Conservation (phyloP, 2,113 vertebrate species). For the Entosphenus tridentatus region DNA sequence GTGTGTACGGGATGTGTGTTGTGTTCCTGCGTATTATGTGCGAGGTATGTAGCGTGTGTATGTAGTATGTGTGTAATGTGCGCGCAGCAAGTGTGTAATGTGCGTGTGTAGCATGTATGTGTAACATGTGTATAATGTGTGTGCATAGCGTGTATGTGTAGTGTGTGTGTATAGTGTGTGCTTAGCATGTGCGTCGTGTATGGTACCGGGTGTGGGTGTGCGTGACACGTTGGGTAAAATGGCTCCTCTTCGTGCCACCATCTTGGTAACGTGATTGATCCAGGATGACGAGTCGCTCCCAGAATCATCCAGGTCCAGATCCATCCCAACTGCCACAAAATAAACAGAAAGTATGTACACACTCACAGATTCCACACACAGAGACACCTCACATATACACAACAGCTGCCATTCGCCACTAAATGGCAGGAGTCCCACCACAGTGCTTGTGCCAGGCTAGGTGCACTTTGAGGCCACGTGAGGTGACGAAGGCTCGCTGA, state of each 20-base stretch:
- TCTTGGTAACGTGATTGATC: constrained; percentile 90
- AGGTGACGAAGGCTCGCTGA: neutral
- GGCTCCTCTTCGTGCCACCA: constrained; percentile 83
- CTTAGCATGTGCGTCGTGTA: neutral
- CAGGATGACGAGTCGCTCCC: constrained; percentile 75
- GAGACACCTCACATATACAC: neutral
- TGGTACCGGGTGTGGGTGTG: constrained; percentile 61
- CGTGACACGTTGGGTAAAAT: constrained; percentile 79
- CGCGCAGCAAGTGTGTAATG: neutral
- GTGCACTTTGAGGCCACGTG: neutral
- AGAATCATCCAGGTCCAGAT: constrained; percentile 71
- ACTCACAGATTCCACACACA: neutral
- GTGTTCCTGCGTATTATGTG: too few relatives aligned
- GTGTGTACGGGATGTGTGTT: too few relatives aligned
- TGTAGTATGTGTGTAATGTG: neutral
- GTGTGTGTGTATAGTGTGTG: neutral
- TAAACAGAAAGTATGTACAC: neutral
- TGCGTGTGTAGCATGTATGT: neutral
- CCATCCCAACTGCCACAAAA: constrained; percentile 43
- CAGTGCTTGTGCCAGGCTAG: constrained; percentile 5
- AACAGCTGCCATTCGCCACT: neutral
- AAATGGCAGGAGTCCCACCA: neutral
- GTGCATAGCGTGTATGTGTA: too few relatives aligned
- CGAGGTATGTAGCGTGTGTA: too few relatives aligned
- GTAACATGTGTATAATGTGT: too few relatives aligned